Base-by-base conservation (phyloP, 2,797 vertebrate genomes). In the Basileuterus tristriatus region DNA sequence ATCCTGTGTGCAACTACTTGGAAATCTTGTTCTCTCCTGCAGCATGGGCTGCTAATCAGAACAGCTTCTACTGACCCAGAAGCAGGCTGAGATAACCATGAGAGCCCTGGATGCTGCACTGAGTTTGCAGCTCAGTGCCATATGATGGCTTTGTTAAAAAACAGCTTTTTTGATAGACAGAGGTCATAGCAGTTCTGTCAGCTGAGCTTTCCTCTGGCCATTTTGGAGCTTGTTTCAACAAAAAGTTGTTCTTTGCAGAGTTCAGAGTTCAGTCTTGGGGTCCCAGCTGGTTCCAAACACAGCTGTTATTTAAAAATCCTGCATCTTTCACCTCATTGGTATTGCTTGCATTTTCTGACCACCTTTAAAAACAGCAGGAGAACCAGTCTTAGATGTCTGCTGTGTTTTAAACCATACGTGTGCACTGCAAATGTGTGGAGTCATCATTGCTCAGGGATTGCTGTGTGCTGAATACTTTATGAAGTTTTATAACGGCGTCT, bases 391-490 rank as follows among this genome's bases (percentile, higher is more conserved):
- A 6, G 26, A 26, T 78, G 36, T 58, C n/a, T 79, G 75, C 74
- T 93, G 85, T 65, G 77, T 94, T 96, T 90, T 96, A 95, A 97
- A 80, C 53, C 83, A 56, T 70, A 55, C 0, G 2, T 13, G 32
- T 3, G 1, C 17, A 4, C 21, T 65, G 76, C 53, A 46, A 84
- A 92, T 75, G 46, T 85, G 44, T 83, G 47, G 52, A 85, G 87
- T 88, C 32, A 10, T 96, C 84, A 41, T 53, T 93, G 71, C 76
- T 67, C 67, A 84, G 71, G 39, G 71, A 80, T 80, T 1, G 3
- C 71, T 92, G 72, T 92, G 71, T 92, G 82, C 81, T 92, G 83
- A 96, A 96, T 80, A 78, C 49, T 53, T 88, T 15, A 58, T 46
- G 46, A 94, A 92, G 83, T 88, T 91, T 83, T 92, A 85, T 75